phyloP scores from a whole-genome alignment of 2,797 vertebrate genomes.

The Odontamblyopus lacepedii region DNA sequence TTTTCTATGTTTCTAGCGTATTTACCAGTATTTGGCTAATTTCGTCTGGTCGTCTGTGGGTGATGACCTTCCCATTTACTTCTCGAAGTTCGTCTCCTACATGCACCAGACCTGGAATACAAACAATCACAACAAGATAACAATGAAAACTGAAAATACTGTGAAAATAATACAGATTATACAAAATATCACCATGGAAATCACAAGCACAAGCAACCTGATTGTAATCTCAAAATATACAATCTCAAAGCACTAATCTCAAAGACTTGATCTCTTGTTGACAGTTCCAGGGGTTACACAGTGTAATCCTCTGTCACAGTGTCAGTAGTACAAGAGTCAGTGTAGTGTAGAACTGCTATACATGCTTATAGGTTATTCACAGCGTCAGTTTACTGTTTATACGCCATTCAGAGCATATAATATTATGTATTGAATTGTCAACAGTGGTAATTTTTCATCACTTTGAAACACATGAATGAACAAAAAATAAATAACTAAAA shows the following conservation, averaged over 20 bases:
- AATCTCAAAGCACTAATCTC: constrained; percentile 72
- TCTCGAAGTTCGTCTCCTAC: constrained; percentile 94
- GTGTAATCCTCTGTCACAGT: constrained; percentile 55
- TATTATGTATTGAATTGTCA: too few relatives aligned
- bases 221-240: constrained; percentile 69
- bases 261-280: constrained; percentile 65
- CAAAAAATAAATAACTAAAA: background rate
- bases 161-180: too few relatives aligned
- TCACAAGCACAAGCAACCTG: constrained; percentile 35
- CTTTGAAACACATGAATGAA: background rate
- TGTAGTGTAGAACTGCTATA: background rate
- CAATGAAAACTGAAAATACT: background rate
- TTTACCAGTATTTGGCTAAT: constrained; percentile 93
- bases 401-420: too few relatives aligned
- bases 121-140: constrained; percentile 67
- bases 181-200: constrained; percentile 52
- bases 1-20: background rate
- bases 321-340: constrained; percentile 19
- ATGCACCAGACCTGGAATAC: constrained; percentile 86
- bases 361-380: background rate
- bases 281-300: constrained; percentile 51
- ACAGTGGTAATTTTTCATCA: too few relatives aligned
- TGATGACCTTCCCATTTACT: constrained; percentile 89
- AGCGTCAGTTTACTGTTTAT: too few relatives aligned
- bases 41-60: constrained; percentile 91